These are phyloP conservation scores for Pristionchus exspectatus DNA, from an alignment of 2,888 invertebrate species.

Conservation along the genomic window DNA sequence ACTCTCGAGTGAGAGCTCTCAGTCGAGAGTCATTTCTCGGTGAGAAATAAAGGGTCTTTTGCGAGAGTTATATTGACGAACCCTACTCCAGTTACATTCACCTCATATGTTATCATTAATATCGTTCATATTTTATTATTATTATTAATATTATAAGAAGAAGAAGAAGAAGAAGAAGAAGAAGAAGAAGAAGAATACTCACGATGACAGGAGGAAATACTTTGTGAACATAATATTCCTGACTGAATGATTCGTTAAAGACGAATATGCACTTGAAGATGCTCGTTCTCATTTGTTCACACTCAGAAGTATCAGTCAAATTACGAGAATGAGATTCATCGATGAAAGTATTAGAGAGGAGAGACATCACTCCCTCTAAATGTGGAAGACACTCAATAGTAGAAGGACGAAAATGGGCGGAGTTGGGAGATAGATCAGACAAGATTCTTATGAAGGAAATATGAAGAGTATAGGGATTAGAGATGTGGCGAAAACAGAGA, in stretches of 20 bases:
- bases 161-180: too few species aligned
- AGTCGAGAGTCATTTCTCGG: too few species aligned
- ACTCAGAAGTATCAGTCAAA: slow-evolving; percentile 11
- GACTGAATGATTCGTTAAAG: too few species aligned
- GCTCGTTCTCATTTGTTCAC: neutral
- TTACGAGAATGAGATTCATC: neutral
- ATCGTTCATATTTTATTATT: too few species aligned
- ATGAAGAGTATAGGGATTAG: neutral
- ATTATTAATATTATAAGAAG: too few species aligned
- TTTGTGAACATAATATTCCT: slow-evolving; percentile 70
- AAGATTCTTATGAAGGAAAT: neutral
- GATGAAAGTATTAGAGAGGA: slow-evolving; percentile 28
- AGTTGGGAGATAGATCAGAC: neutral
- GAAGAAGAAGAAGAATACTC: slow-evolving; percentile 28
- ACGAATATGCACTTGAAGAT: slow-evolving; percentile 23
- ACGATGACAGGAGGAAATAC: slow-evolving; percentile 77
- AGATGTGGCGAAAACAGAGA: too few species aligned
- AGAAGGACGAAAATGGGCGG: neutral
- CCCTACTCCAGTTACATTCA: too few species aligned
- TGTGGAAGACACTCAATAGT: neutral
- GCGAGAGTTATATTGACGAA: too few species aligned
- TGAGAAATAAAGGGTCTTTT: too few species aligned
- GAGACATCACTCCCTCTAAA: slow-evolving; percentile 10
- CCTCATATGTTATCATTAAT: too few species aligned
- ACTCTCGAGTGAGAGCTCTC: too few species aligned